Evolutionary conservation across 2,797 vertebrate species (phyloP), one percentile per base, ranked within the genome.

Genomic region (Sebastes taczanowskii): DNA sequence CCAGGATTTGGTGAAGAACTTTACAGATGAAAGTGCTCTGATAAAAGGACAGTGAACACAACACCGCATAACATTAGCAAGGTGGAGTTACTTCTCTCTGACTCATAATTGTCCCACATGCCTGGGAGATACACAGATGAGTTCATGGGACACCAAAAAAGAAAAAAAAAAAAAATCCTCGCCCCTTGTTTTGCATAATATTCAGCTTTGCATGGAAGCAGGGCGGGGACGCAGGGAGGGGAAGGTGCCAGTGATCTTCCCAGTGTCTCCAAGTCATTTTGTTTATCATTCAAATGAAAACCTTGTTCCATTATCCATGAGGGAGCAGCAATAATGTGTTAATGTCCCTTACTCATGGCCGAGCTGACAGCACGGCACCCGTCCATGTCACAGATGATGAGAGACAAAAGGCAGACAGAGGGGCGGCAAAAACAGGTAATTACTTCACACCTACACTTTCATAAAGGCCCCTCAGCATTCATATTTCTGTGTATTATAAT

Each of bases 241-340:
- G 89, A 76, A 90, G 88, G 80, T 91, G 83, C 76, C 81, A 91
- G 80, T 94, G 91, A 94, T 94, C 94, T 90, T 91, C 75, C 71
- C 72, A 77, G 84, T 93, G 94, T 95, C 94, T 95, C 88, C 91
- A 88, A 94, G 94, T 95, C 93, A 94, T 94, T 94, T 94, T 96
- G 95, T 96, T 96, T 94, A 95, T 95, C 94, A 96, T 96, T 96
- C 94, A 95, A 95, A 95, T 93, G 92, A 92, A 94, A 92, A 94
- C 93, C 94, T 91, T 95, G 94, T 95, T 96, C 94, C 92, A 96
- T 96, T 95, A 96, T 96, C 94, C 94, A 96, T 96, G 94, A 95
- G 94, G 92, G 88, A 88, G 81, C 30, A 13, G 91, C 81, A 88
- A 91, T 94, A 93, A 94, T 90, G 94, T 89, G 86, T 90, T 95